These are phyloP conservation scores for Calephelis nemesis DNA, from an alignment of 1,140 invertebrate genomes.

Conservation along the genomic window DNA sequence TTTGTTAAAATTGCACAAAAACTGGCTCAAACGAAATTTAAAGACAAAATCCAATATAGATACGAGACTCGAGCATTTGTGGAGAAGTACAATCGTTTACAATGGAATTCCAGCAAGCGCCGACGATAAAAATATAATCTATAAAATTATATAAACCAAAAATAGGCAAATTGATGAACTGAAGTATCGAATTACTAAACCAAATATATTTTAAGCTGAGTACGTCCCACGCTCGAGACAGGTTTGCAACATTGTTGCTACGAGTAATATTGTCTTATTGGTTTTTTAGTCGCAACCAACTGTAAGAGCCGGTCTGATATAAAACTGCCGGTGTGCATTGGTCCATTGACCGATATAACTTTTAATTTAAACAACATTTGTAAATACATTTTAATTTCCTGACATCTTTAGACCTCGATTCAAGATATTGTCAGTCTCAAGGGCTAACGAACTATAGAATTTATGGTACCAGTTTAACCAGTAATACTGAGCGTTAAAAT, in stretches of 20 bases:
- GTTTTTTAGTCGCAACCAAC: slow-evolving; percentile 40
- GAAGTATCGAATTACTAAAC: slow-evolving; percentile 21
- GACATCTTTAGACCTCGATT: neutral
- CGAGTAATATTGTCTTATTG: slow-evolving; percentile 45
- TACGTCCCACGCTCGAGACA: slow-evolving; percentile 38
- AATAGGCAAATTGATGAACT: neutral
- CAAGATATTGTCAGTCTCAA: neutral
- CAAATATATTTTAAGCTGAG: slow-evolving; percentile 23
- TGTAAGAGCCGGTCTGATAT: slow-evolving; percentile 34
- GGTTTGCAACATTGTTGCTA: slow-evolving; percentile 52
- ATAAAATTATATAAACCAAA: no score
- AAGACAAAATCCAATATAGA: no score
- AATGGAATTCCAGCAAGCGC: no score
- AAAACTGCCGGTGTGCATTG: slow-evolving; percentile 38
- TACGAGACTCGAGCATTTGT: no score
- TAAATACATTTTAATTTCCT: neutral
- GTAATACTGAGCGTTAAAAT: neutral
- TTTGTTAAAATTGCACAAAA: no score
- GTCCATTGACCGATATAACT: slow-evolving; percentile 45
- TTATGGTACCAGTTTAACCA: neutral
- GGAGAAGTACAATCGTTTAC: no score
- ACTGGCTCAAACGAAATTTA: no score
- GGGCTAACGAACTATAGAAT: neutral
- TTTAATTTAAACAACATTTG: neutral
- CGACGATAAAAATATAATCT: no score